phyloP scores from a whole-genome alignment of 2,797 vertebrate species.

The Lutjanus campechanus region DNA sequence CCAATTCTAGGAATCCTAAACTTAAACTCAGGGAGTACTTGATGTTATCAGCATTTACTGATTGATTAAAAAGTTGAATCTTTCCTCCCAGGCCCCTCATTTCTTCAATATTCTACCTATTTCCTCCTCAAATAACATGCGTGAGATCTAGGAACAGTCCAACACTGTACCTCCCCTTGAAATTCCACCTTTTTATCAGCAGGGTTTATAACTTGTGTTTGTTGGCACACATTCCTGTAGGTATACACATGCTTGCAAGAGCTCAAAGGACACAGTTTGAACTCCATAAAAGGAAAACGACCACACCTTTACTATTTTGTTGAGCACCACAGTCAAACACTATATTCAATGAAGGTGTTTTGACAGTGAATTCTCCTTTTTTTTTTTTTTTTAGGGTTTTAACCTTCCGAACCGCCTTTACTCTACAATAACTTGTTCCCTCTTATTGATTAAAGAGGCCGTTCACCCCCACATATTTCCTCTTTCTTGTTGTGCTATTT shows the following conservation, averaged over 20 bases:
- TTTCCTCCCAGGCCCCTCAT: neutral
- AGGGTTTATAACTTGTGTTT: constrained; percentile 68
- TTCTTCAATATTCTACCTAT: constrained; percentile 18
- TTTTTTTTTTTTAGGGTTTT: neutral
- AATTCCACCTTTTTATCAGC: constrained; percentile 77
- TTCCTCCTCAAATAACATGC: constrained; percentile 35
- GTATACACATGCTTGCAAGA: constrained; percentile 43
- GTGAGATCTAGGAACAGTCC: constrained; percentile 23
- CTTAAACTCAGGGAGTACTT: neutral
- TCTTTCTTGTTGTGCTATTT: no score
- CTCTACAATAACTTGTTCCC: neutral
- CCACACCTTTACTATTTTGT: constrained; percentile 72
- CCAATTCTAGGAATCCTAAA: neutral
- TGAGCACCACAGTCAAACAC: neutral
- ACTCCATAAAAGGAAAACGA: constrained; percentile 45
- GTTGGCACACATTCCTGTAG: constrained; percentile 54
- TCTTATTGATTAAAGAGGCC: neutral
- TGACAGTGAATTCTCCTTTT: neutral
- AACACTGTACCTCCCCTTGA: constrained; percentile 33
- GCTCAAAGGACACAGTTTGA: constrained; percentile 66
- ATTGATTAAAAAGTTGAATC: neutral
- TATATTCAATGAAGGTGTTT: neutral
- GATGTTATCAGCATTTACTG: neutral
- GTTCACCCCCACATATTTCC: no score
- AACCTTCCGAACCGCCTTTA: neutral